Evolutionary conservation across 2,113 vertebrate species (phyloP), one percentile per base, ranked within the genome.

Genomic region (Phoenicopterus ruber): DNA sequence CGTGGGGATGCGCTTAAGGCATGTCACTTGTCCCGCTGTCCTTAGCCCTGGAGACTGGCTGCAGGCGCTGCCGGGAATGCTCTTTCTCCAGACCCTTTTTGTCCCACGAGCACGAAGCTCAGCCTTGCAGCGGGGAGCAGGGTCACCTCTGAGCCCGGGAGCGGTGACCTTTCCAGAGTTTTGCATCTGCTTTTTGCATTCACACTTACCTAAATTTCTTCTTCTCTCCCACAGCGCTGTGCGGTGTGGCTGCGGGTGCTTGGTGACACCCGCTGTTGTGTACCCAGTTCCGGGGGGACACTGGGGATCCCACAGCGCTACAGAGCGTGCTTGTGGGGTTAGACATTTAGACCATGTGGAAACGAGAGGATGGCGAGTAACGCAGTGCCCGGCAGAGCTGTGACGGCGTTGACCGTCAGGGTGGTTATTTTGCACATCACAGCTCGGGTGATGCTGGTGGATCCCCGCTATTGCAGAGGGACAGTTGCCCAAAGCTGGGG

Each of bases 161-260:
- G 3, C 0, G 0, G 19, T 2, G 82, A 13, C 12, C 8, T 58
- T 17, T 20, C 1, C 1, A 2, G 74, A 31, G 20, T 63, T 85
- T 47, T 69, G 18, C 28, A 34, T 29, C 22, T 4, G 10, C 6
- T 65, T 79, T 74, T 57, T 34, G 3, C 15, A 3, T 25, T 44
- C 36, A 22, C 15, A 0, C 31, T n/a, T 21, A 2, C 22, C 29
- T 13, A 15, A 26, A 55, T 10, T 36, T 52, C 5, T 31, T 65
- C 44, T 67, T 38, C 22, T n/a, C 0, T 12, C 4, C 44, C 1
- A 1, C 24, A 10, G 57, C 1, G 3, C 40, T 18, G 47, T 10
- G 62, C 11, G 63, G 17, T 13, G 52, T 36, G 58, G 5, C 31
- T 0, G 5, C 42, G 42, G 57, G 31, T 0, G 4, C 17, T 2